Percentiles rank a stretch among this genome's conserved stretches.
These are phyloP conservation scores for Menura novaehollandiae DNA, from an alignment of 2,113 vertebrate species.

Conservation along the genomic window DNA sequence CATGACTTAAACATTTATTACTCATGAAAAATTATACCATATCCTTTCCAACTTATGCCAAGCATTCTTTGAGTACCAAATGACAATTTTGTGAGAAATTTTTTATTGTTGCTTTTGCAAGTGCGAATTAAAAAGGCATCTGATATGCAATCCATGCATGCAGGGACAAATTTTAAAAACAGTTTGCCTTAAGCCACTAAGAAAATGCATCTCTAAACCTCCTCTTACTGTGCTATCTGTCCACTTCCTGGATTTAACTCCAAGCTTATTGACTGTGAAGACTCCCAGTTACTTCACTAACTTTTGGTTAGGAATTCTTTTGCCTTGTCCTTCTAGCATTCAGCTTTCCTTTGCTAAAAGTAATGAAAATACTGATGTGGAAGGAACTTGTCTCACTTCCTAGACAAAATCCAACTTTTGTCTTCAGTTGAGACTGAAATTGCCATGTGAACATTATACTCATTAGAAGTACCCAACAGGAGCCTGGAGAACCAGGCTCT, in stretches of 20 bases:
- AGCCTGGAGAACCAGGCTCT: neutral
- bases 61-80: neutral
- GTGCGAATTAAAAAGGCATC: neutral
- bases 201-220: neutral
- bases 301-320: neutral
- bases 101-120: neutral
- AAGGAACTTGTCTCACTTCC: neutral
- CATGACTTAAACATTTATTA: slow-evolving; percentile 31
- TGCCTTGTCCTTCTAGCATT: neutral
- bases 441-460: neutral
- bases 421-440: neutral
- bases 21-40: slow-evolving; percentile 10
- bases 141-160: neutral
- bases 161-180: neutral
- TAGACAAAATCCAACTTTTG: neutral
- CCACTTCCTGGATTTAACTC: neutral
- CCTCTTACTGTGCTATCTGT: neutral
- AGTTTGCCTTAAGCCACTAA: neutral
- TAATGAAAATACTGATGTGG: neutral
- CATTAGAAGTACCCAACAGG: neutral
- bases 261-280: neutral
- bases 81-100: neutral
- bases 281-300: neutral
- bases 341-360: neutral
- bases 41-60: neutral